Base-by-base conservation (phyloP, 2,113 vertebrate genomes). In the Sylvilagus bachmani region DNA sequence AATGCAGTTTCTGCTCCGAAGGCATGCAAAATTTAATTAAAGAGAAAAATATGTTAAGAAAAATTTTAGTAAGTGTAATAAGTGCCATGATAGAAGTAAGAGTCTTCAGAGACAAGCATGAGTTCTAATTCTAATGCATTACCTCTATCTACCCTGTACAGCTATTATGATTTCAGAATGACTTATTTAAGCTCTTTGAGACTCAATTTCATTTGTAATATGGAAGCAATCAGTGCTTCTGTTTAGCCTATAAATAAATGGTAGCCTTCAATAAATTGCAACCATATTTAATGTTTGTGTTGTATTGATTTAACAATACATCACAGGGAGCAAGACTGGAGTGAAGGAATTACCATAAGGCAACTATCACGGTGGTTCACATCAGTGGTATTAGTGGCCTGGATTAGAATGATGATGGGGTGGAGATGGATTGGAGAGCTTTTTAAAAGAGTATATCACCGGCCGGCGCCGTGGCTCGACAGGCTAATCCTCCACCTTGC, bases 111-210 rank as follows among this genome's bases (percentile, higher is more conserved):
- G 24, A 91, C 21, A 89, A 77, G 10, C 11, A 58, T 69, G 38
- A 2, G 4, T 61, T 77, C 16, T 5, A 77, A 73, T 82, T 94
- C 44, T 36, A 51, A 66, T 86, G 78, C 0, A 58, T 5, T 2
- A 85, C 27, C 33, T 86, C 44, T 81, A 33, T 77, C 69, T 82
- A 66, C 0, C 44, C 53, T 29, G 58, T 49, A 31, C 1, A 70
- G 51, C 6, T 87, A 79, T 80, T 91, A 12, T 93, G 53, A 90
- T 3, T 75, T 79, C 29, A 29, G 2, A 6, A 24, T 12, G 84
- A 64, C 5, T 94, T 86, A 79, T 73, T 79, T 80, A 88, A 93
- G 12, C 5, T 82, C 33, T 84, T 22, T 94, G 49, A 10, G 19
- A 49, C 31, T 82, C 53, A 89, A 36, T 62, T 71, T 86, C 22